Percentiles rank a stretch among this genome's conserved stretches.
Evolutionary conservation across 2,888 invertebrate genomes (phyloP).

Genomic region (Halictus ligatus): DNA sequence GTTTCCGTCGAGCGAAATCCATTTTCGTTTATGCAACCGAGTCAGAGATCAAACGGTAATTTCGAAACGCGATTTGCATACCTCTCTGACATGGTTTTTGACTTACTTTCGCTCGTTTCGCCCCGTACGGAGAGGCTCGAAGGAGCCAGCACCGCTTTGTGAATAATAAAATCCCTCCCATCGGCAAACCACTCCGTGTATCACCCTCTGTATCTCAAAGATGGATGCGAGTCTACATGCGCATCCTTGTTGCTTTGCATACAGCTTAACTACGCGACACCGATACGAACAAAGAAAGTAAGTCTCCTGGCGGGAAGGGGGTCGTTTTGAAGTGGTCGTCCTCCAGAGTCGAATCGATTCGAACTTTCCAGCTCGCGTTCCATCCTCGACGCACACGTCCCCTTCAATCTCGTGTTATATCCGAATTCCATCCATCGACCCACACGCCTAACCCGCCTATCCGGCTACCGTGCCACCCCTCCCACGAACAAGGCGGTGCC

Average conservation of each 20-base stretch:
- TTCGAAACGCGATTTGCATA: constrained; percentile 33
- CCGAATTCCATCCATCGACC: constrained; percentile 50
- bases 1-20: not conserved
- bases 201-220: constrained; percentile 33
- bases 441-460: constrained; percentile 24
- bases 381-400: constrained; percentile 39
- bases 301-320: constrained; percentile 33
- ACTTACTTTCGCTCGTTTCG: constrained; percentile 34
- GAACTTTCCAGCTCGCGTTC: constrained; percentile 42
- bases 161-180: constrained; percentile 68
- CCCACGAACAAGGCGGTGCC: constrained; percentile 44
- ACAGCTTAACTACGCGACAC: constrained; percentile 56
- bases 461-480: constrained; percentile 15
- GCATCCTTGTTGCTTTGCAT: constrained; percentile 32
- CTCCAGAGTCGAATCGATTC: constrained; percentile 57
- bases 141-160: constrained; percentile 58
- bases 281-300: constrained; percentile 55
- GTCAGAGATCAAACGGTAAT: not conserved
- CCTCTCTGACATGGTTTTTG: constrained; percentile 12
- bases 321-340: constrained; percentile 59
- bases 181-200: constrained; percentile 53
- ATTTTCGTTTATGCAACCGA: not conserved
- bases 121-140: constrained; percentile 29
- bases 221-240: constrained; percentile 25
- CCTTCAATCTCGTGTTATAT: constrained; percentile 58